Conservation (phyloP, 1,140 invertebrate genomes). For the Drosophila parabipectinata region DNA sequence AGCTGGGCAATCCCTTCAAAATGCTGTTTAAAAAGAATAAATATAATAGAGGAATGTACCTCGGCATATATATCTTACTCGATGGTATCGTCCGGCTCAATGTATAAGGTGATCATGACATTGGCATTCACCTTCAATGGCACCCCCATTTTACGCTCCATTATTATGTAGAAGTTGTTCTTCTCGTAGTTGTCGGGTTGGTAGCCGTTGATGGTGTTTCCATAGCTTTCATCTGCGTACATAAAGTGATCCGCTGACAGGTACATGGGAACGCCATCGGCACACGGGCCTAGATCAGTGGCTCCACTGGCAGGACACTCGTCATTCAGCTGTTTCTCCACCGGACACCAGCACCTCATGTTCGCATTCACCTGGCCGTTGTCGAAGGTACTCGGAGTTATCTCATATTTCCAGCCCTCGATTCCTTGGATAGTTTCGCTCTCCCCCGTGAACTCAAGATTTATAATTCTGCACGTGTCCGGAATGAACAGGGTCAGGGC, state of each 20-base stretch:
- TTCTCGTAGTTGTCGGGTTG: conserved; percentile 86
- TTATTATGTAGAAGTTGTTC: conserved; percentile 88
- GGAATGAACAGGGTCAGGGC: conserved; percentile 87
- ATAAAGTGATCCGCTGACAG: conserved; percentile 94
- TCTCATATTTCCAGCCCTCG: conserved; percentile 86
- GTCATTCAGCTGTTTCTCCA: conserved; percentile 59
- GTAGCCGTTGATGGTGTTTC: conserved; percentile 88
- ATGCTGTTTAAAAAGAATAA: conserved; percentile 42
- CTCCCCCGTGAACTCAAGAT: conserved; percentile 80
- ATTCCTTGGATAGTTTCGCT: conserved; percentile 85
- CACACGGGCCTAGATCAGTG: conserved; percentile 88
- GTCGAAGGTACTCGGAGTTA: conserved; percentile 87
- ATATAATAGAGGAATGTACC: neutral
- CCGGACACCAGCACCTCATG: conserved; percentile 86
- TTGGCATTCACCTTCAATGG: conserved; percentile 88
- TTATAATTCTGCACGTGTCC: conserved; percentile 88
- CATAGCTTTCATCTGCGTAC: conserved; percentile 89
- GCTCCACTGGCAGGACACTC: conserved; percentile 85
- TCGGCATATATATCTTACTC: conserved; percentile 84
- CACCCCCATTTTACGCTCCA: conserved; percentile 90
- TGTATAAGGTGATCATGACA: conserved; percentile 89
- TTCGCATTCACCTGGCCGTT: conserved; percentile 87
- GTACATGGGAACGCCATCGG: conserved; percentile 90
- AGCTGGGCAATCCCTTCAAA: conserved; percentile 55
- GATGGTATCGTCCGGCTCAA: conserved; percentile 86